Evolutionary conservation across 2,888 invertebrate genomes (phyloP).

Genomic region (Pycnomerus fuliginosus): DNA sequence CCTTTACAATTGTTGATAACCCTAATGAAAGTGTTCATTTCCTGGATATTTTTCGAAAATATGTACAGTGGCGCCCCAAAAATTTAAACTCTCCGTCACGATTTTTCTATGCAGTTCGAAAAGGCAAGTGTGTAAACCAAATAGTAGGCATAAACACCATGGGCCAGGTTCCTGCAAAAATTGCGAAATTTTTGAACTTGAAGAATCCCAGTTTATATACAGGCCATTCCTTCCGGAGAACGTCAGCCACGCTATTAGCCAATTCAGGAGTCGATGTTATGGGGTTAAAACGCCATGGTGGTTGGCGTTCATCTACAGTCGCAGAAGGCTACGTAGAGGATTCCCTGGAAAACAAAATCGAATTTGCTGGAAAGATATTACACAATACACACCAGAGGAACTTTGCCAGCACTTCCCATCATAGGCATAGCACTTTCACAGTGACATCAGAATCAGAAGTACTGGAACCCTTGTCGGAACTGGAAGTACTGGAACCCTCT

Average conservation of each 20-base stretch:
- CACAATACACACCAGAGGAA: too few species aligned
- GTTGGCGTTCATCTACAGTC: too few species aligned
- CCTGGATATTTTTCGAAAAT: constrained; percentile 10
- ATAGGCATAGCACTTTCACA: too few species aligned
- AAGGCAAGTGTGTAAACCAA: constrained; percentile 18
- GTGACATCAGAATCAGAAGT: too few species aligned
- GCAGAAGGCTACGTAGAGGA: too few species aligned
- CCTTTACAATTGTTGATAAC: constrained; percentile 19
- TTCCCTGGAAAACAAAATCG: too few species aligned
- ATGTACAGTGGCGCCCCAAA: constrained; percentile 1
- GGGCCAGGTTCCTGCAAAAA: constrained; percentile 18
- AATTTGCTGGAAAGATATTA: too few species aligned
- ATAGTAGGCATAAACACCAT: constrained; percentile 26
- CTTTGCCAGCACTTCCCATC: too few species aligned
- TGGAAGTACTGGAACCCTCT: too few species aligned
- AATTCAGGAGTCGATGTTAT: constrained; percentile 3
- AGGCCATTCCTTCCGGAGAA: constrained; percentile 24
- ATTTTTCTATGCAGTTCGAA: constrained; percentile 7
- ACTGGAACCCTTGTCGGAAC: too few species aligned
- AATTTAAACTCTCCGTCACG: background rate
- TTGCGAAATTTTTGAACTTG: constrained; percentile 21
- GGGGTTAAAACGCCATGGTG: constrained; percentile 2
- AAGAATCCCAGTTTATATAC: constrained; percentile 20
- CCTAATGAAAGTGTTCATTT: constrained; percentile 3
- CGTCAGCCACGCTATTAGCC: constrained; percentile 8